Evolutionary conservation across 2,113 vertebrate genomes (phyloP), one percentile per base, ranked within the genome.

Genomic region (Percina caprodes): DNA sequence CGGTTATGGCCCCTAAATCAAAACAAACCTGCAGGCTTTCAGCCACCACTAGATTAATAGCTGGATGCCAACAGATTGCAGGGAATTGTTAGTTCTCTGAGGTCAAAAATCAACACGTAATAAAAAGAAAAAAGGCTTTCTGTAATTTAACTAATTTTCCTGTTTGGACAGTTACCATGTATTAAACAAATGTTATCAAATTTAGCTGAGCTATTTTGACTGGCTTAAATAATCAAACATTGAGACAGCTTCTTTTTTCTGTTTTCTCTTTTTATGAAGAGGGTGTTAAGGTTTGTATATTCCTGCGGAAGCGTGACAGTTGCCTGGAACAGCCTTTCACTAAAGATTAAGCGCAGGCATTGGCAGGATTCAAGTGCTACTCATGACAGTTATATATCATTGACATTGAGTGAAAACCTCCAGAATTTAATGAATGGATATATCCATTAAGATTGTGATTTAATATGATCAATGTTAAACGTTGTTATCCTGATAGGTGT

Each of bases 1-100:
- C 95, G 94, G 95, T 96, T 96, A 94, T 94, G 95, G 93, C 95
- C 96, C 94, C 96, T 97, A 96, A 97, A 97, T 97, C 96, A 97
- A 94, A 94, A 95, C 88, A 92, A 92, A 94, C 95, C 92, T 71
- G 94, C 91, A 94, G 95, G 94, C 95, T 94, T 95, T 94, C 94
- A 95, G 95, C 93, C 96, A 94, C 95, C 94, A 93, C 42, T 94
- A 96, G 95, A 96, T 97, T 95, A 96, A 96, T 97, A 96, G 95
- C 92, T 93, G 94, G 94, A 95, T 95, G 91, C 90, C 93, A 94
- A 95, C 93, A 95, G 93, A 95, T 94, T 96, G 90, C 91, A 94
- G 94, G 69, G 93, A 94, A 95, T 88, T 90, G 92, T 93, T 95
- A 90, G 91, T 87, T 94, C 65, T 85, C 66, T 79, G 39, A 74